A percentile compares a stretch with the other conserved stretches of the same genome.
phyloP scores from a whole-genome alignment of 2,888 invertebrate species.

The Trissolcus brochymenae region DNA sequence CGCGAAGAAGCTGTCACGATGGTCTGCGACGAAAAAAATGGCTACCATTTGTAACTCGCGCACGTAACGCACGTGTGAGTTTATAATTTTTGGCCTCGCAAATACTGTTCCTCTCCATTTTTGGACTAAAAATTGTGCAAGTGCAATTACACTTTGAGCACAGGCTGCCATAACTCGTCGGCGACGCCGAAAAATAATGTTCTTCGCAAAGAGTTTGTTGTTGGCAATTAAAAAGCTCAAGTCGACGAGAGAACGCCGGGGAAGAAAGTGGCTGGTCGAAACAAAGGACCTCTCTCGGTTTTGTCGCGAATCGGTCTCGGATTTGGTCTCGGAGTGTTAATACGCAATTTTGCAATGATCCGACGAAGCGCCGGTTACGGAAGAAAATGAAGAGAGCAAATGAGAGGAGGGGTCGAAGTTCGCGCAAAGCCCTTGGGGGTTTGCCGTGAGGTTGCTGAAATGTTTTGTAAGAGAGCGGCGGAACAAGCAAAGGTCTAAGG shows the following conservation, averaged over 20 bases:
- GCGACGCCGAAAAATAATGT: slow-evolving; percentile 32
- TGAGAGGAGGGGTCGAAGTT: slow-evolving; percentile 66
- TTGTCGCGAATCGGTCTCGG: background rate
- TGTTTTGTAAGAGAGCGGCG: slow-evolving; percentile 51
- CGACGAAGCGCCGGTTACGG: background rate
- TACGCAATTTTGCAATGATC: slow-evolving; percentile 60
- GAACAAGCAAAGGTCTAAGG: slow-evolving; percentile 46
- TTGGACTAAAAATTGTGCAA: slow-evolving; percentile 47
- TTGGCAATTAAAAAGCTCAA: slow-evolving; percentile 41
- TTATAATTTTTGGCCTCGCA: slow-evolving; percentile 48
- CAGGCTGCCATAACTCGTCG: slow-evolving; percentile 29
- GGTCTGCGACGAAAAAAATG: slow-evolving; percentile 41
- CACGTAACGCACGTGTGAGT: slow-evolving; percentile 53
- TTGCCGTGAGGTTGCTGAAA: slow-evolving; percentile 61
- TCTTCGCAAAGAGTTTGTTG: slow-evolving; percentile 29
- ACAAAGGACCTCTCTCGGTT: background rate
- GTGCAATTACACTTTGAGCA: slow-evolving; percentile 50
- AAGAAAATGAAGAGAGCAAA: slow-evolving; percentile 39
- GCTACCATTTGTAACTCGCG: slow-evolving; percentile 35
- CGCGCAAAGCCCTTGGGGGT: slow-evolving; percentile 59
- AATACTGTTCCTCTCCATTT: slow-evolving; percentile 44
- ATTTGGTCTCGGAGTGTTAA: slow-evolving; percentile 57
- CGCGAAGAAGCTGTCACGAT: slow-evolving; percentile 40
- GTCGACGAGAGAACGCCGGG: background rate
- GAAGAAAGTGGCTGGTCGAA: background rate